Evolutionary conservation across 2,113 vertebrate genomes (phyloP).

Genomic region (Eonycteris spelaea): DNA sequence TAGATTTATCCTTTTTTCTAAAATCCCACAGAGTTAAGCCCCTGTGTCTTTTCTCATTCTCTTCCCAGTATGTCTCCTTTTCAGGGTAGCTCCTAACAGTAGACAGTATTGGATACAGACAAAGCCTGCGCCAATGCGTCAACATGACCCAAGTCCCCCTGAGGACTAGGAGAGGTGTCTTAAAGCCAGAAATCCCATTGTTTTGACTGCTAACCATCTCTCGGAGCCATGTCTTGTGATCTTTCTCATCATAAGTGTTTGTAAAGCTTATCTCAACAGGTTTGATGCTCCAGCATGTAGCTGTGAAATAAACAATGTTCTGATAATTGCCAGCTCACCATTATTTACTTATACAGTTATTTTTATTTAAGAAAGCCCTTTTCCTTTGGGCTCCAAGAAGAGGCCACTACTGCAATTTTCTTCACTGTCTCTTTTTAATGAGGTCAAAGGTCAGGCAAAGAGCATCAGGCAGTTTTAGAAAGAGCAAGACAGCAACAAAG

Average conservation of each 20-base stretch:
- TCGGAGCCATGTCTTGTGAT: conserved; percentile 19
- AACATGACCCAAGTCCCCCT: background rate
- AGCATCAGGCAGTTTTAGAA: conserved; percentile 58
- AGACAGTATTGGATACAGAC: background rate
- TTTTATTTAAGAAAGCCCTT: conserved; percentile 53
- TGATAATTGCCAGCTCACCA: conserved; percentile 74
- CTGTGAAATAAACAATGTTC: conserved; percentile 69
- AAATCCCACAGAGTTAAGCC: background rate
- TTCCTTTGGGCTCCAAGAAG: conserved; percentile 48
- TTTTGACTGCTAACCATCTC: background rate
- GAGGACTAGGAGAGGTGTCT: background rate
- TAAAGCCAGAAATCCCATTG: background rate
- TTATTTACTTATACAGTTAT: conserved; percentile 70
- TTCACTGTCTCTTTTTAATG: conserved; percentile 69
- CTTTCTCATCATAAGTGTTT: conserved; percentile 46
- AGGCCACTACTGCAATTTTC: conserved; percentile 70
- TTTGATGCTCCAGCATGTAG: conserved; percentile 56
- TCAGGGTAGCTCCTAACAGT: fast-evolving
- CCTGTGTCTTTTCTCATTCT: background rate
- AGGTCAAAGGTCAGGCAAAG: conserved; percentile 74
- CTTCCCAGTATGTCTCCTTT: background rate
- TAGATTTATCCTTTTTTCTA: background rate
- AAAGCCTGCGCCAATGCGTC: too few species aligned
- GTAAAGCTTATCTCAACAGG: conserved; percentile 13
- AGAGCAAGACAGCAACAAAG: background rate